Evolutionary conservation across 2,888 invertebrate species (phyloP), one percentile per base, ranked within the genome.

Genomic region (Camponotus fellah): DNA sequence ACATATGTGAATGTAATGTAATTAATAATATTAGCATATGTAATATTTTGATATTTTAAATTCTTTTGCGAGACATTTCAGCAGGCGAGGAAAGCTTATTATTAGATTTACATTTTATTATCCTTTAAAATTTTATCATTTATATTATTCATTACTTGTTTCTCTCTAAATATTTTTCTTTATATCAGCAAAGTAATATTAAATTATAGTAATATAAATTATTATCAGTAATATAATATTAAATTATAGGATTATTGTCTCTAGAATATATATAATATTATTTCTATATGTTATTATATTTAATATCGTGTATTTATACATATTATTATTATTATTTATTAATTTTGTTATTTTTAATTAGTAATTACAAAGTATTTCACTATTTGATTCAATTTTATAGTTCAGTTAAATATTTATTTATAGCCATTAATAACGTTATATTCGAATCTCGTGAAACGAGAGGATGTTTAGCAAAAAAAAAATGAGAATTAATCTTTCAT

Each of bases 31-130:
- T 8, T n/a, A 53, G n/a, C 2, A n/a, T 53, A n/a, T n/a, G 2
- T n/a, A n/a, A n/a, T 53, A 53, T 53, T 53, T 53, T 53, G n/a
- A 53, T n/a, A 53, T 53, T 53, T 53, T 53, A 6, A 53, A 53
- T n/a, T 53, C 53, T n/a, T 53, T 53, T n/a, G n/a, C 17, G n/a
- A n/a, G n/a, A 53, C 6, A 53, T n/a, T 53, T n/a, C 53, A n/a
- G 8, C 53, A 53, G n/a, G 8, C n/a, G 2, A 53, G 6, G n/a
- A 53, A 8, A n/a, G 2, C 8, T 53, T n/a, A n/a, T 49, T 49
- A 17, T 53, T 53, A 53, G n/a, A 53, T 53, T 46, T 46, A 46
- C 14, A 46, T 46, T 53, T n/a, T 53, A 5, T 53, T 46, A n/a
- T n/a, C 5, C 6, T 49, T 53, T 8, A 53, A n/a, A 53, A 53